Evolutionary conservation across 2,113 vertebrate genomes (phyloP).

Genomic region (Acanthochromis polyacanthus): DNA sequence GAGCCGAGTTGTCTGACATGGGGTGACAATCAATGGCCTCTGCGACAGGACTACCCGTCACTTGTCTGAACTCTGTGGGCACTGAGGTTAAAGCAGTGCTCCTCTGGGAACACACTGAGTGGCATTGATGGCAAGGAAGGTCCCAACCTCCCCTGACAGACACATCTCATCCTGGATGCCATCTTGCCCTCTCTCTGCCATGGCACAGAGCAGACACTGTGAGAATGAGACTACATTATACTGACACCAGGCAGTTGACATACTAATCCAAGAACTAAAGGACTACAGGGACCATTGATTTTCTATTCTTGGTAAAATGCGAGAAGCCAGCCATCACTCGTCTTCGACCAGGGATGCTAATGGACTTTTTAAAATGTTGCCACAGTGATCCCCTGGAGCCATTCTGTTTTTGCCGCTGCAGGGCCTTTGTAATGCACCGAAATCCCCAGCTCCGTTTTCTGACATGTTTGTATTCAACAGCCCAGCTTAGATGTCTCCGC

Average conservation of each 20-base stretch:
- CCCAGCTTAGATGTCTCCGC: slow-evolving; percentile 11
- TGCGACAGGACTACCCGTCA: slow-evolving; percentile 68
- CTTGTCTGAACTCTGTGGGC: slow-evolving; percentile 69
- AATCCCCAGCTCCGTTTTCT: slow-evolving; percentile 43
- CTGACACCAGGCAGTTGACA: slow-evolving; percentile 76
- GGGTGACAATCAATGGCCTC: slow-evolving; percentile 65
- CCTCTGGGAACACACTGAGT: slow-evolving; percentile 70
- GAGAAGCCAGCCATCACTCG: slow-evolving; percentile 66
- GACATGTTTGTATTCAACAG: slow-evolving; percentile 57
- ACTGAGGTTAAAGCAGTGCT: slow-evolving; percentile 62
- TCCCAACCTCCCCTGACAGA: slow-evolving; percentile 80
- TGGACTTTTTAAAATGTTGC: slow-evolving; percentile 72
- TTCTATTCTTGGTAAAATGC: slow-evolving; percentile 71
- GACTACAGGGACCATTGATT: slow-evolving; percentile 78
- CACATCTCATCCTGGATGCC: slow-evolving; percentile 67
- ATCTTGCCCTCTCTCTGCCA: slow-evolving; percentile 49
- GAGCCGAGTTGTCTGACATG: slow-evolving; percentile 47
- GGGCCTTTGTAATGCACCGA: slow-evolving; percentile 37
- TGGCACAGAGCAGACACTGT: slow-evolving; percentile 43
- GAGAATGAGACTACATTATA: slow-evolving; percentile 63
- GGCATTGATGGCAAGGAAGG: slow-evolving; percentile 77
- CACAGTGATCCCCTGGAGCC: slow-evolving; percentile 45
- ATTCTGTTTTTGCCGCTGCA: slow-evolving; percentile 41
- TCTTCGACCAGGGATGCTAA: slow-evolving; percentile 69
- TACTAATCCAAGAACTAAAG: slow-evolving; percentile 77